Conservation (phyloP, 2,797 vertebrate genomes). For the Apogon hyalosoma region DNA sequence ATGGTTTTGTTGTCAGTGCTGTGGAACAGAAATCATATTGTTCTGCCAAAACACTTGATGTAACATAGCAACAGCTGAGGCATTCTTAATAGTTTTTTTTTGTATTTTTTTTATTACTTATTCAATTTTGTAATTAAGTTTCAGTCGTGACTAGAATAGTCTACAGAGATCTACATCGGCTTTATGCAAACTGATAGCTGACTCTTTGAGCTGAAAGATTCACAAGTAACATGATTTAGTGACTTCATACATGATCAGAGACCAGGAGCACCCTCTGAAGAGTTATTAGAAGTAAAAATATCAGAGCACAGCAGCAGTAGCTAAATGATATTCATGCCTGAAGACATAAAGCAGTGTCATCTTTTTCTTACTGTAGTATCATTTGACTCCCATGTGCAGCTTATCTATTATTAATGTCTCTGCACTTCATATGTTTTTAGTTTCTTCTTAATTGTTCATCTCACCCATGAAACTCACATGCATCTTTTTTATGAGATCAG, state of each 20-base stretch:
- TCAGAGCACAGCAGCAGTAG: neutral
- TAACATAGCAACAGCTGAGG: conserved; percentile 31
- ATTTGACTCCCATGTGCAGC: conserved; percentile 26
- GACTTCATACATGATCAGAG: conserved; percentile 17
- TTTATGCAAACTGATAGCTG: too few relatives aligned
- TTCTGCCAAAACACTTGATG: conserved; percentile 5
- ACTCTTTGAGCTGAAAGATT: conserved; percentile 10
- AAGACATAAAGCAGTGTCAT: conserved; percentile 24
- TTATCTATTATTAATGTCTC: conserved; percentile 7
- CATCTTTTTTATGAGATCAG: conserved; percentile 15
- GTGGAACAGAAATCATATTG: neutral
- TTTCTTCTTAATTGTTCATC: neutral
- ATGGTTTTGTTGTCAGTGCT: conserved; percentile 18
- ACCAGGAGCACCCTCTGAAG: conserved; percentile 1
- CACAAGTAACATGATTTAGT: conserved; percentile 4
- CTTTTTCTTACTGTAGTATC: conserved; percentile 2
- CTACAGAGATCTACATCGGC: too few relatives aligned
- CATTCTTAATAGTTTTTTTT: conserved; percentile 7
- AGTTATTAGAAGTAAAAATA: conserved; percentile 2
- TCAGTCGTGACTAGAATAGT: too few relatives aligned
- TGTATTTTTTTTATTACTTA: conserved; percentile 19
- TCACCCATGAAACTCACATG: conserved; percentile 11
- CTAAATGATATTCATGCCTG: conserved; percentile 30
- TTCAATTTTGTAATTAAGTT: too few relatives aligned
- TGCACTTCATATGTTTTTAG: conserved; percentile 13